Conservation (phyloP, 2,797 vertebrate genomes). For the Eremophila alpestris region DNA sequence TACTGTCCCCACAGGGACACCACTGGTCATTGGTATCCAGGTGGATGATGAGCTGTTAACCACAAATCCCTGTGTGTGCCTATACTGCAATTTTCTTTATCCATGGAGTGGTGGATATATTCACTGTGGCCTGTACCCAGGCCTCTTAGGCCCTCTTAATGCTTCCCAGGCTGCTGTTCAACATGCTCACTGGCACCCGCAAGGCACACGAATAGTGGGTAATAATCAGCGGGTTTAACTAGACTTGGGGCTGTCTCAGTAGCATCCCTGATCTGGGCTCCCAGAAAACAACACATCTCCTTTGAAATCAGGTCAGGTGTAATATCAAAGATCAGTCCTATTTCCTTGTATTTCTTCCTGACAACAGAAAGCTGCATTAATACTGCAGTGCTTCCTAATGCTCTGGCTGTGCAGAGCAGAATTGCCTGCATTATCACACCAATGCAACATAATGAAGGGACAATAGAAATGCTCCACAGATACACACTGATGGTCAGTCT, state of each 20-base stretch:
- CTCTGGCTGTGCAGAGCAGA: neutral
- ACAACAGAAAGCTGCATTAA: neutral
- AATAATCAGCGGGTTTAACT: neutral
- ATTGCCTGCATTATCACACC: accelerated
- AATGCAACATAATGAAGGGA: neutral
- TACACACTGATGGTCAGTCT: neutral
- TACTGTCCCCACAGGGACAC: neutral
- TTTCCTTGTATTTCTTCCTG: neutral
- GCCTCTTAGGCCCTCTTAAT: neutral
- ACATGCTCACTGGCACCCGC: accelerated
- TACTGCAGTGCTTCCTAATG: neutral
- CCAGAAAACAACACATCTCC: neutral
- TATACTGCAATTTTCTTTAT: neutral
- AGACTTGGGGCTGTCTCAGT: neutral
- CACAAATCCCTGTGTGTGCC: neutral
- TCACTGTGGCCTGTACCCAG: too few relatives aligned
- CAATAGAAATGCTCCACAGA: neutral
- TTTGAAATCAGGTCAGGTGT: neutral
- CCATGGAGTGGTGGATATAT: neutral
- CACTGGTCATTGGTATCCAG: neutral
- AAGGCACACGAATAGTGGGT: neutral
- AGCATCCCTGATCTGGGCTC: neutral
- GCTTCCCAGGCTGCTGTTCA: neutral
- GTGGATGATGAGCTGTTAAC: neutral
- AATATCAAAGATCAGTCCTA: neutral